Conservation (phyloP, 2,888 invertebrate species). For the Agonopterix alstromeriana region DNA sequence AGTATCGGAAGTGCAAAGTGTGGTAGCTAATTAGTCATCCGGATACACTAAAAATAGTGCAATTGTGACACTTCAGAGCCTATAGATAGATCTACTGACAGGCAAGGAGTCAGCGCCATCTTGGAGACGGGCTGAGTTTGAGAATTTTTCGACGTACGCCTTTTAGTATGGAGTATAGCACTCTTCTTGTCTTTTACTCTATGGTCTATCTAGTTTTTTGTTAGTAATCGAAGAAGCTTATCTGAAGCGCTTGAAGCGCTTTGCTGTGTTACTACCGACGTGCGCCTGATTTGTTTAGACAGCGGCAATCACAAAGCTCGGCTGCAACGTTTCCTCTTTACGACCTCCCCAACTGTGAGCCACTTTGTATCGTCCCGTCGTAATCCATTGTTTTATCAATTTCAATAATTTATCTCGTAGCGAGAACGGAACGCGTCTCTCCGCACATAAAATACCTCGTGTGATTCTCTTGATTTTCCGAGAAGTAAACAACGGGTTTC, state of each 20-base stretch:
- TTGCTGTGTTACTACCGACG: slow-evolving; percentile 12
- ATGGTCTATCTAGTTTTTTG: too few relatives aligned
- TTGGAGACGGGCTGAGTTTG: too few relatives aligned
- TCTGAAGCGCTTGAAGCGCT: slow-evolving; percentile 22
- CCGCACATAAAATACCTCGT: slow-evolving; percentile 43
- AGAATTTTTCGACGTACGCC: too few relatives aligned
- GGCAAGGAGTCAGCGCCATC: too few relatives aligned
- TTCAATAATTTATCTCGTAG: slow-evolving; percentile 68
- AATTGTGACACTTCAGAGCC: too few relatives aligned
- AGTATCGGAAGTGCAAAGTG: too few relatives aligned
- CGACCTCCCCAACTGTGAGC: slow-evolving; percentile 67
- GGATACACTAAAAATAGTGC: too few relatives aligned
- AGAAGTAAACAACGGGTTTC: slow-evolving; percentile 31
- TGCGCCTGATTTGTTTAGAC: slow-evolving; percentile 61
- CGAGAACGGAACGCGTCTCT: slow-evolving; percentile 62
- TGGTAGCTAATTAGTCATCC: too few relatives aligned
- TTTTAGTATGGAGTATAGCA: too few relatives aligned
- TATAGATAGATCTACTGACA: too few relatives aligned
- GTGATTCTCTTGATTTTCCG: slow-evolving; percentile 45
- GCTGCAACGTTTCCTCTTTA: slow-evolving; percentile 70
- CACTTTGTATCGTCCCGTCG: slow-evolving; percentile 66
- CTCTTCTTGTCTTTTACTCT: too few relatives aligned
- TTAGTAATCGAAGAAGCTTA: too few relatives aligned
- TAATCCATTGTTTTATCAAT: slow-evolving; percentile 73
- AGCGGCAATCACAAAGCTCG: slow-evolving; percentile 65